phyloP scores from a whole-genome alignment of 1,140 invertebrate species.

The Charaxes varanes region DNA sequence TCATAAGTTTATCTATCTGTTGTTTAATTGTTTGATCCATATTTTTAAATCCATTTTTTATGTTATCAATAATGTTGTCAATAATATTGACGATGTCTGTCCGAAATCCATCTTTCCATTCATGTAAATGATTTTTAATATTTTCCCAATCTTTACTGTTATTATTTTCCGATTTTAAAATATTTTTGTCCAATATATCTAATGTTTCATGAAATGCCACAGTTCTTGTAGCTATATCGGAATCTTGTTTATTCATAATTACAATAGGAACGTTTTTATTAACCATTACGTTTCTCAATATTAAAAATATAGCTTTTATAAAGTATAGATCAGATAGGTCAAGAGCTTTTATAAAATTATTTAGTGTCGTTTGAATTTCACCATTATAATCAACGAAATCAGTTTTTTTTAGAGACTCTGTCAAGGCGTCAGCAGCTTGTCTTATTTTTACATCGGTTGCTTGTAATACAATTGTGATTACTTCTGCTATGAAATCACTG shows the following conservation, averaged over 20 bases:
- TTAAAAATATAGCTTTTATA: conserved; percentile 18
- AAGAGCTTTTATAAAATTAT: conserved; percentile 5
- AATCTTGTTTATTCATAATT: conserved; percentile 12
- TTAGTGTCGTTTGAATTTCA: conserved; percentile 13
- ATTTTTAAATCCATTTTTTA: conserved; percentile 3
- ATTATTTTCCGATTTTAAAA: conserved; percentile 8
- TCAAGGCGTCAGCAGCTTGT: conserved; percentile 24
- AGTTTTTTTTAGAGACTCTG: conserved; percentile 23
- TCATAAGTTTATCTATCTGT: no score
- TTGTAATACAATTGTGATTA: conserved; percentile 19
- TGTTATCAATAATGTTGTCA: conserved; percentile 3
- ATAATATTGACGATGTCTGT: not conserved
- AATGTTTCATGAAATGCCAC: conserved; percentile 26
- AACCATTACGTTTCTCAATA: conserved; percentile 23
- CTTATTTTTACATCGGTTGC: conserved; percentile 23
- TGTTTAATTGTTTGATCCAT: no score
- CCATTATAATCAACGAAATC: conserved; percentile 17
- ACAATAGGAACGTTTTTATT: conserved; percentile 27
- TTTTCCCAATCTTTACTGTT: conserved; percentile 21
- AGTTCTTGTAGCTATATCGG: conserved; percentile 19
- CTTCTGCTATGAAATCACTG: conserved; percentile 23
- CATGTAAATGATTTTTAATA: conserved; percentile 13
- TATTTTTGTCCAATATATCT: conserved; percentile 20
- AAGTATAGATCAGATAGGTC: conserved; percentile 10
- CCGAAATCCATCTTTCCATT: conserved; percentile 15